phyloP scores from a whole-genome alignment of 2,113 vertebrate species.

The Oncorhynchus mykiss region DNA sequence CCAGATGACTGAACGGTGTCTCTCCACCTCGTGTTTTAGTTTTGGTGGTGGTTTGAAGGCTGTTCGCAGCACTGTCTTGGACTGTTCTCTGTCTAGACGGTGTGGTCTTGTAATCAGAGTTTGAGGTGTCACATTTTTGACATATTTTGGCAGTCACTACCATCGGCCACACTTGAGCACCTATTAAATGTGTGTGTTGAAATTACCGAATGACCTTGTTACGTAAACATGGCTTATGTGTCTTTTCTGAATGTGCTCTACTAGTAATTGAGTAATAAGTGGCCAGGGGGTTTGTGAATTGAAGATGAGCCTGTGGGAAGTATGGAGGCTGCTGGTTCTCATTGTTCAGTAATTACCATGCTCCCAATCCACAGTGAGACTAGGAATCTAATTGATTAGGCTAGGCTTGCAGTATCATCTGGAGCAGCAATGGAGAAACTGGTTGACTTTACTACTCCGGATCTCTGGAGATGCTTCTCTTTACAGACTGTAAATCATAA shows the following conservation, averaged over 20 bases:
- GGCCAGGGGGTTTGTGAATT: conserved; percentile 1
- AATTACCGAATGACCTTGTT: conserved; percentile 29
- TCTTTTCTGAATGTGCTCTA: conserved; percentile 20
- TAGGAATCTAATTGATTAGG: conserved; percentile 19
- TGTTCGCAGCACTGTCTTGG: background rate
- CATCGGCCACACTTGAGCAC: conserved; percentile 6
- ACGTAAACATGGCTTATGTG: conserved; percentile 17
- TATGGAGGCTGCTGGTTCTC: conserved; percentile 26
- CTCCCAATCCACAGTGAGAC: conserved; percentile 14
- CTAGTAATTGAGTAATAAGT: background rate
- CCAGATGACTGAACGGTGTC: no score
- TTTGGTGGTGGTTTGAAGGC: background rate
- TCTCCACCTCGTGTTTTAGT: background rate
- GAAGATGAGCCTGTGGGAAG: conserved; percentile 31
- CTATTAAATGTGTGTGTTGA: conserved; percentile 24
- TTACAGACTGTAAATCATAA: no score
- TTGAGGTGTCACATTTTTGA: conserved; percentile 59
- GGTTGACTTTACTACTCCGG: background rate
- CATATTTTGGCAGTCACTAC: conserved; percentile 50
- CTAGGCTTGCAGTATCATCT: background rate
- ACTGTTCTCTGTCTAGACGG: background rate
- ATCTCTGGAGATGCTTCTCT: background rate
- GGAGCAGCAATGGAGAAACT: background rate
- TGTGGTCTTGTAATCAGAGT: conserved; percentile 23
- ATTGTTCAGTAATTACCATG: conserved; percentile 32